Conservation (phyloP, 2,797 vertebrate genomes). For the Eleutherodactylus coqui region DNA sequence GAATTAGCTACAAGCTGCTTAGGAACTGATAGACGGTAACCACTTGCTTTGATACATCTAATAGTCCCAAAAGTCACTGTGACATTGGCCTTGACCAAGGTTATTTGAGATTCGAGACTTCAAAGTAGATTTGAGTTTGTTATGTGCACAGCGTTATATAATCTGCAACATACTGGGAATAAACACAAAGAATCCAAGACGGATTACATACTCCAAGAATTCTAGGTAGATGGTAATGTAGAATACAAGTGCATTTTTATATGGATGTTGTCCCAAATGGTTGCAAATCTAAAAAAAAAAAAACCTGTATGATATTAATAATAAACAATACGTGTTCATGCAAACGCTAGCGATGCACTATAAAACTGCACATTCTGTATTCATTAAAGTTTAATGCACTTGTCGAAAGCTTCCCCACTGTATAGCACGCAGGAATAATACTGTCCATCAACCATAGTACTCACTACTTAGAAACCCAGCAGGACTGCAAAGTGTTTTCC, state of each 20-base stretch:
- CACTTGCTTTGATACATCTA: conserved; percentile 6
- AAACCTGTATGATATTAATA: conserved; percentile 78
- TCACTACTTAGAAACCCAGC: conserved; percentile 74
- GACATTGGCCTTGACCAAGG: conserved; percentile 34
- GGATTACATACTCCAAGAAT: not conserved
- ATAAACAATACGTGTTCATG: conserved; percentile 78
- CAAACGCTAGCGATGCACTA: conserved; percentile 75
- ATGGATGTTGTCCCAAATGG: conserved; percentile 26
- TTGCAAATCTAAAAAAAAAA: conserved; percentile 64
- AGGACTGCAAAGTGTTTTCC: conserved; percentile 66
- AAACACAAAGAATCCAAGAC: conserved; percentile 2
- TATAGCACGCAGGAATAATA: conserved; percentile 72
- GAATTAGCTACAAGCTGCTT: conserved; percentile 17
- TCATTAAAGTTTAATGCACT: conserved; percentile 84
- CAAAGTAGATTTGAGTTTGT: not conserved
- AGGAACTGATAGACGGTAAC: conserved; percentile 15
- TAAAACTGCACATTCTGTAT: conserved; percentile 79
- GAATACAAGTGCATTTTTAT: conserved; percentile 13
- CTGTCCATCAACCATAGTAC: conserved; percentile 65
- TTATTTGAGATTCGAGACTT: conserved; percentile 19
- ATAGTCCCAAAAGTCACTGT: conserved; percentile 25
- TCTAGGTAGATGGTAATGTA: not conserved
- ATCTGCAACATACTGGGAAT: not conserved
- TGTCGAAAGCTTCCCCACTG: conserved; percentile 77
- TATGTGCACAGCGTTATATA: not conserved